Base-by-base conservation (phyloP, 1,140 invertebrate genomes). In the Chironomus striatipennis region DNA sequence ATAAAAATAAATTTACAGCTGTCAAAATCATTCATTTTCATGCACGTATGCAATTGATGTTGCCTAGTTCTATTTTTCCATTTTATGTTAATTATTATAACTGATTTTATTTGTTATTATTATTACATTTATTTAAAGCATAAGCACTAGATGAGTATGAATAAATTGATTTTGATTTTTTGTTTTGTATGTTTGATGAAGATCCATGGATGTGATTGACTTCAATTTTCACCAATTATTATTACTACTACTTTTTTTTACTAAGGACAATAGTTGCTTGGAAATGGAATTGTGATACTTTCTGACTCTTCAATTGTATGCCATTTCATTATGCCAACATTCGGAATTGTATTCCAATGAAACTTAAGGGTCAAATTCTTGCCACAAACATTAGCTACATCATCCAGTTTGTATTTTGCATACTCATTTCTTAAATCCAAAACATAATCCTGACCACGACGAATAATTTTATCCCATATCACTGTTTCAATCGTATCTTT, bases 11-110 rank as follows among this genome's bases (percentile, higher is more conserved):
- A 57, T 57, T 57, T 57, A 57, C 65, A 70, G 65, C 65, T 70
- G 65, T 70, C 65, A 70, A 70, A 70, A 70, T 70, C 65, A 70
- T 18, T 70, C 65, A 70, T 70, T 57, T 57, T 57, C 47, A 15
- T 57, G 47, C 47, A 57, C 47, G 47, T 57, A 34, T 57, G 47
- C 47, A 57, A 57, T 34, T n/a, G 47, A 0, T 57, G 24, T 57
- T 57, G 47, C 47, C 47, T 57, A 57, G 47, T 57, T 57, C 12
- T 57, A 57, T 57, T 57, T 15, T 15, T 57, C 47, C n/a, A 57
- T 57, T 57, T 57, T 57, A 57, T 57, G 47, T 57, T 57, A 57
- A 57, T 57, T 57, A 15, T 57, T 57, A 15, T 57, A 57, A 12
- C 47, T 57, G 47, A 57, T 57, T 57, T 15, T 15, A 57, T n/a